Conservation (phyloP, 2,797 vertebrate genomes). For the Gymnopithys bicolor region DNA sequence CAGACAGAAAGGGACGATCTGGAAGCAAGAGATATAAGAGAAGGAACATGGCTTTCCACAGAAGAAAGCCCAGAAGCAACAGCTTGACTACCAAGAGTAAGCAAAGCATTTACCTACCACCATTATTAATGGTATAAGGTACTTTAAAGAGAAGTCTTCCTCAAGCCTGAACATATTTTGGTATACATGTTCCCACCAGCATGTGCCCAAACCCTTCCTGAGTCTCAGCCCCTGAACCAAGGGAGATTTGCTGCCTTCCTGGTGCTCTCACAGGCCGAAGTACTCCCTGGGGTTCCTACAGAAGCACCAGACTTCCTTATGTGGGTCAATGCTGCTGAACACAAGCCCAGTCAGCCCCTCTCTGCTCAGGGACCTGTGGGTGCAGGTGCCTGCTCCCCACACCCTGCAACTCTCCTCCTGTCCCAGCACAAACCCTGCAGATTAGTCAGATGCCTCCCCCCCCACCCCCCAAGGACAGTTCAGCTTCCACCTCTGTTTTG, state of each 20-base stretch:
- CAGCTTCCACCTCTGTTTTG: neutral
- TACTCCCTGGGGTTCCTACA: neutral
- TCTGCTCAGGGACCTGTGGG: neutral
- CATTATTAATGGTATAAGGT: neutral
- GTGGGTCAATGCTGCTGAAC: neutral
- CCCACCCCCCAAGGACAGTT: neutral
- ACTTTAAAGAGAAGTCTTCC: neutral
- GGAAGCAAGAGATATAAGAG: neutral
- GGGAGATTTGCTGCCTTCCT: neutral
- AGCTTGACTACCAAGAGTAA: neutral
- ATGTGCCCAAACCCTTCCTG: neutral
- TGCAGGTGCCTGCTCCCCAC: neutral
- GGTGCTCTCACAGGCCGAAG: neutral
- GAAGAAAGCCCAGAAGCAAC: neutral
- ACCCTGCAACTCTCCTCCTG: neutral
- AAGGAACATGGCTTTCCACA: neutral
- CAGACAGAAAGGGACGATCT: neutral
- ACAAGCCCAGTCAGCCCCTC: neutral
- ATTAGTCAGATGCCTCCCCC: neutral
- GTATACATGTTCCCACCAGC: neutral
- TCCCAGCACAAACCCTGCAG: neutral
- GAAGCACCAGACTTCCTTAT: neutral
- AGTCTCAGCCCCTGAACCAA: neutral
- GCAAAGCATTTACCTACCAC: neutral
- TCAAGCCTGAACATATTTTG: neutral